Evolutionary conservation across 2,888 invertebrate species (phyloP).

Genomic region (Resseliella maxima): DNA sequence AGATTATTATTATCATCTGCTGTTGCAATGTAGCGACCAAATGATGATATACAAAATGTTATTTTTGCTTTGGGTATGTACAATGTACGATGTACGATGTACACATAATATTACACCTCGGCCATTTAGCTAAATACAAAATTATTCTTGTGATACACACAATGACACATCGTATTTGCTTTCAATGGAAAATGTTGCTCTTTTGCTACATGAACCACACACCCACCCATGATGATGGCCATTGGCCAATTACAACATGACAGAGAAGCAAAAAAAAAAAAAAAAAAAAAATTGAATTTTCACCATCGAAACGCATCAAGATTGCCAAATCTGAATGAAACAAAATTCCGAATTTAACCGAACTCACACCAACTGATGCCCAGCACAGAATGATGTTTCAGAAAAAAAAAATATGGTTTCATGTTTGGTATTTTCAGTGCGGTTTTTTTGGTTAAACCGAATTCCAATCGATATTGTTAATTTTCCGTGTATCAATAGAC

Average conservation of each 20-base stretch:
- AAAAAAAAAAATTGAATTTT: background rate
- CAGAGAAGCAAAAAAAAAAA: too few species aligned
- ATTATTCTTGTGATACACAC: background rate
- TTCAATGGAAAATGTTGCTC: background rate
- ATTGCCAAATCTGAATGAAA: too few species aligned
- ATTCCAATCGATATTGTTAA: background rate
- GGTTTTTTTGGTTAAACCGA: background rate
- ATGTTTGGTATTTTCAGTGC: background rate
- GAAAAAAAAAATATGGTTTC: background rate
- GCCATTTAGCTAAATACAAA: background rate
- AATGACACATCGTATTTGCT: slow-evolving; percentile 20
- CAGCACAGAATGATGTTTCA: background rate
- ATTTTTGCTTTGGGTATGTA: too few species aligned
- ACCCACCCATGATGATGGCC: background rate
- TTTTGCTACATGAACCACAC: background rate
- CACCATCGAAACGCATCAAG: background rate
- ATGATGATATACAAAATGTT: background rate
- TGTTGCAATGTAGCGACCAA: background rate
- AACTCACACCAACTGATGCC: background rate
- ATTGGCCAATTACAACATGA: background rate
- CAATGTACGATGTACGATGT: too few species aligned
- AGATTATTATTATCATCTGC: slow-evolving; percentile 27
- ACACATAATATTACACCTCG: too few species aligned
- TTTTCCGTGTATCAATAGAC: slow-evolving; percentile 37
- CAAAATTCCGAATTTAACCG: background rate